Evolutionary conservation across 2,888 invertebrate genomes (phyloP).

Genomic region (Barypeithes pellucidus): DNA sequence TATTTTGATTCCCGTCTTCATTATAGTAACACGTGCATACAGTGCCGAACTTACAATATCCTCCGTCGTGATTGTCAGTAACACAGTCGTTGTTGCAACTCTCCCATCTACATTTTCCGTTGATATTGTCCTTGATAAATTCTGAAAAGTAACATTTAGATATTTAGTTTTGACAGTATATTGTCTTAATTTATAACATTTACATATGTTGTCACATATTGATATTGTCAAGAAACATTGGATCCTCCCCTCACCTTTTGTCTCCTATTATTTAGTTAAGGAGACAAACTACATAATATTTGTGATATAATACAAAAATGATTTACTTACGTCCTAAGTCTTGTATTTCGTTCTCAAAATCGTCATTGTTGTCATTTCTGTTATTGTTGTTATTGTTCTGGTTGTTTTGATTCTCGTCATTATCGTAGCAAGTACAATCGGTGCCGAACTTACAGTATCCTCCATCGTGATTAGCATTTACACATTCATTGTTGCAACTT

Average conservation of each 20-base stretch:
- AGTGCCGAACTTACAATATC: constrained; percentile 36
- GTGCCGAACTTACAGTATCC: constrained; percentile 14
- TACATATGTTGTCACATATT: too few relatives aligned
- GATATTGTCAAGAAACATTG: too few relatives aligned
- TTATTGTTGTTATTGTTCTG: constrained; percentile 16
- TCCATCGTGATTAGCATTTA: not conserved
- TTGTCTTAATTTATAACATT: too few relatives aligned
- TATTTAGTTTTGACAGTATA: too few relatives aligned
- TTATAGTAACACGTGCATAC: constrained; percentile 37
- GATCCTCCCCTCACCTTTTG: too few relatives aligned
- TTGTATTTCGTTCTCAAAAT: not conserved
- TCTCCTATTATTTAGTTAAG: too few relatives aligned
- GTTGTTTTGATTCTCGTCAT: constrained; percentile 12
- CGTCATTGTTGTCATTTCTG: constrained; percentile 6
- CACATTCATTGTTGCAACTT: not conserved
- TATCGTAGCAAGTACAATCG: not conserved
- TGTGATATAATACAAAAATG: not conserved
- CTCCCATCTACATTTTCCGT: constrained; percentile 26
- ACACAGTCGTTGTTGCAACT: constrained; percentile 17
- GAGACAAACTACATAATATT: too few relatives aligned
- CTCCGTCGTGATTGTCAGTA: constrained; percentile 27
- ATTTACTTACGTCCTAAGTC: not conserved
- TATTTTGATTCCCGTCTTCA: not conserved
- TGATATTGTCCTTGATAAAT: constrained; percentile 31
- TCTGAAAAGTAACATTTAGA: constrained; percentile 21